These are phyloP conservation scores for Anastrepha obliqua DNA, from an alignment of 1,140 invertebrate genomes.

Conservation along the genomic window DNA sequence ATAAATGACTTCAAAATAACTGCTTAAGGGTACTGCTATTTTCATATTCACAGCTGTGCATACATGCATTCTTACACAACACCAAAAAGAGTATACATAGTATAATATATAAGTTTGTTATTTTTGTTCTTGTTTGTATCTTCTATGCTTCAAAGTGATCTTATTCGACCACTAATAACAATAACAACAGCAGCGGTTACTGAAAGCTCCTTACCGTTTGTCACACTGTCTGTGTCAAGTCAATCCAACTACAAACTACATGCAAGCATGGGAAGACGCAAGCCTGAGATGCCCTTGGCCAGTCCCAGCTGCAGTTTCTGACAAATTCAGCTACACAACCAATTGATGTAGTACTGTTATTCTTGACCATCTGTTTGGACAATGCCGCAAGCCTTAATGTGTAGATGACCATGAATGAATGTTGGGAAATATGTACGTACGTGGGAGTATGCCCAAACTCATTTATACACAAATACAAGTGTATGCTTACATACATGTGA, in stretches of 20 bases:
- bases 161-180: slow-evolving; percentile 16
- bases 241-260: background rate
- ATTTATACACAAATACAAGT: background rate
- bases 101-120: background rate
- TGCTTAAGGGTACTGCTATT: too few relatives aligned
- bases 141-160: slow-evolving; percentile 6
- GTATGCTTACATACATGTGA: too few relatives aligned
- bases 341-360: slow-evolving; percentile 40
- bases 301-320: background rate
- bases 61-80: background rate
- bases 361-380: slow-evolving; percentile 39
- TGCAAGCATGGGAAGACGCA: background rate
- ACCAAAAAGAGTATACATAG: background rate
- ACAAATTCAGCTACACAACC: background rate
- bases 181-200: slow-evolving; percentile 3
- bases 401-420: background rate
- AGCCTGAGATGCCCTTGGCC: background rate
- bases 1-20: too few relatives aligned
- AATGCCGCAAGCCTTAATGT: slow-evolving; percentile 43
- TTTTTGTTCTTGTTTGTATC: background rate
- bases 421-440: slow-evolving; percentile 1
- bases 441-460: background rate
- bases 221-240: background rate
- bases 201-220: slow-evolving; percentile 14
- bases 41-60: too few relatives aligned